These are phyloP conservation scores for Apostichopus californicus DNA, from an alignment of 35 echinoderm and acorn worm genomes.

Conservation along the genomic window DNA sequence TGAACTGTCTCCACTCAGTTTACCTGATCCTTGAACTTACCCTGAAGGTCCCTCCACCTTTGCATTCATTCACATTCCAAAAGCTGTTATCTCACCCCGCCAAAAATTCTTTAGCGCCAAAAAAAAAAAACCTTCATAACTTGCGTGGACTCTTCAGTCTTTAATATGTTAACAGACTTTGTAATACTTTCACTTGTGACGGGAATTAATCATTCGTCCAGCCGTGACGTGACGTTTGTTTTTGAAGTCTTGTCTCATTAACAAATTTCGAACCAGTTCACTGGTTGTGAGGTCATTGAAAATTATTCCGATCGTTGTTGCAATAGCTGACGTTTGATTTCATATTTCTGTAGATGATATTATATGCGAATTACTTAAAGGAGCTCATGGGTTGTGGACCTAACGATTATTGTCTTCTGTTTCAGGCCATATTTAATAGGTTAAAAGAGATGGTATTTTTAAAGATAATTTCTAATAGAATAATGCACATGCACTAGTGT, in stretches of 20 bases:
- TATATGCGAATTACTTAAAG: background rate
- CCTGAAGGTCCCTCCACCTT: background rate
- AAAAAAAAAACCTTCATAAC: no score
- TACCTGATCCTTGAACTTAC: no score
- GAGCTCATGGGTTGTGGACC: background rate
- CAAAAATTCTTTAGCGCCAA: background rate
- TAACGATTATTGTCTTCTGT: no score
- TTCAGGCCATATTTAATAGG: no score
- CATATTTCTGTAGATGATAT: background rate
- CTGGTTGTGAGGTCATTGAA: background rate
- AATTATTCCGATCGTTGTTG: background rate
- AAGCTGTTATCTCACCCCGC: background rate
- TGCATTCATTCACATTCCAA: background rate
- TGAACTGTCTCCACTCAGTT: no score
- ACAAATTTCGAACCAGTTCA: background rate
- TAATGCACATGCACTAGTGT: no score
- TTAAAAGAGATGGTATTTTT: no score
- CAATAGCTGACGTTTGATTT: background rate
- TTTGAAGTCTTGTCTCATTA: background rate
- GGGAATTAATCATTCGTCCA: background rate
- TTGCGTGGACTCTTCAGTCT: no score
- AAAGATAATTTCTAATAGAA: no score
- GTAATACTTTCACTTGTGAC: background rate
- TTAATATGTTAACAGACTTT: background rate
- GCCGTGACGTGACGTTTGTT: background rate